Base-by-base conservation (phyloP, 2,888 invertebrate species). In the Ametastegia equiseti region DNA sequence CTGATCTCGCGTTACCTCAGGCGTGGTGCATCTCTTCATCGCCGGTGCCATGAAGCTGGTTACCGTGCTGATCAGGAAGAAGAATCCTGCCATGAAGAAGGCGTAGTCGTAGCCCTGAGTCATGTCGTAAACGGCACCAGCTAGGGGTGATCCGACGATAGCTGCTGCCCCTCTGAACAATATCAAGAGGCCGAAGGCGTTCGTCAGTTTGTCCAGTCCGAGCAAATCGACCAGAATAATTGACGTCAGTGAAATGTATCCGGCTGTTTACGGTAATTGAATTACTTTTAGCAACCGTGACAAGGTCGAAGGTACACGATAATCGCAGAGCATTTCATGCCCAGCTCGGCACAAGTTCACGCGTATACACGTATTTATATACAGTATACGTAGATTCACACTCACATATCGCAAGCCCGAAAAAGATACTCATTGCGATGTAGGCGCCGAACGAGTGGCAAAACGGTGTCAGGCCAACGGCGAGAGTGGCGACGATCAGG, bases 171-270 rank as follows among this genome's bases (percentile, higher is more conserved):
- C 99, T 90, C 99, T 96, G 94, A 98, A 98, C 86, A 99, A 93
- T 88, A 99, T 98, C 81, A 99, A 94, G 84, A 99, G 94, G 13
- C 99, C 99, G 92, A 99, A 99, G 69, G 99, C 98, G 92, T 98
- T 99, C 69, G 99, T 99, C 86, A 99, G 93, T 91, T 97, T 97
- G 90, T 99, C 98, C 90, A 99, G 93, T 1, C 99, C 99, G 71
- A 99, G 94, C 50, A 99, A 94, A 92, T 99, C 99, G 86, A 99
- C 98, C 83, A 99, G 94, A 90, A 99, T 98, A 90, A 99, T 99
- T 73, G 99, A 99, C 60, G 99, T 99, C 82, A 99, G 93, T 11
- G 99, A 98, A 89, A 99, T 98, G 93, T 98, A 99, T 83, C 98
- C 98, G 84, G 99, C 98, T 98, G 93, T 80, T 90, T 90, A 81